Evolutionary conservation across 2,888 invertebrate species (phyloP), one percentile per base, ranked within the genome.

Genomic region (Zygogramma bicolorata): DNA sequence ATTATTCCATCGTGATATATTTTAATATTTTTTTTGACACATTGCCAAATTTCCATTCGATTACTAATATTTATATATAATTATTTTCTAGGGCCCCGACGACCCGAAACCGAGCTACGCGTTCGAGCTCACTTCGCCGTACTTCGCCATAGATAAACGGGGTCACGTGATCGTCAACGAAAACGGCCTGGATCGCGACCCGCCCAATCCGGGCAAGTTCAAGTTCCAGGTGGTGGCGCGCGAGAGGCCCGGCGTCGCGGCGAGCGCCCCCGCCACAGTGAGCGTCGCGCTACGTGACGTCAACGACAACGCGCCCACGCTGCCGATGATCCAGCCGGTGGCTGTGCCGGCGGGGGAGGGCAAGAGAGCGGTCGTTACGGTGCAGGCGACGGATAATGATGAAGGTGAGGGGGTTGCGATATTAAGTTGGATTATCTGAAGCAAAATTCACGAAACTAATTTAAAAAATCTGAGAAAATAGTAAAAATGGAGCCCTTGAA

Each of bases 211-310:
- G 0, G 94, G 94, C 25, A 92, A 92, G 83, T 95, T 94, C 83
- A 92, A 94, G 81, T 96, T 97, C 85, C 97, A 97, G 89, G 93
- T 96, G 61, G 95, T 96, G 4, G 96, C 95, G 0, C 89, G 96
- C 3, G 96, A 97, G 87, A 92, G 91, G 63, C 92, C 90, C 61
- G 94, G 94, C 3, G 89, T 90, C 27, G 95, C 95, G 0, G 95
- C 95, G 1, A 96, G 96, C 74, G 92, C 95, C 4, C 97, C 97
- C 0, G 88, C 94, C 18, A 94, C 94, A 0, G 85, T 97, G 46
- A 91, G 93, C 0, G 95, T 97, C 0, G 90, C 91, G 53, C 86
- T 95, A 70, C 89, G 93, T 73, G 96, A 97, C 85, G 93, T 94
- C 60, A 97, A 97, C 84, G 97, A 97, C 84, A 97, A 97, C 85